Base-by-base conservation (phyloP, 2,113 vertebrate species). In the Cettia cetti region DNA sequence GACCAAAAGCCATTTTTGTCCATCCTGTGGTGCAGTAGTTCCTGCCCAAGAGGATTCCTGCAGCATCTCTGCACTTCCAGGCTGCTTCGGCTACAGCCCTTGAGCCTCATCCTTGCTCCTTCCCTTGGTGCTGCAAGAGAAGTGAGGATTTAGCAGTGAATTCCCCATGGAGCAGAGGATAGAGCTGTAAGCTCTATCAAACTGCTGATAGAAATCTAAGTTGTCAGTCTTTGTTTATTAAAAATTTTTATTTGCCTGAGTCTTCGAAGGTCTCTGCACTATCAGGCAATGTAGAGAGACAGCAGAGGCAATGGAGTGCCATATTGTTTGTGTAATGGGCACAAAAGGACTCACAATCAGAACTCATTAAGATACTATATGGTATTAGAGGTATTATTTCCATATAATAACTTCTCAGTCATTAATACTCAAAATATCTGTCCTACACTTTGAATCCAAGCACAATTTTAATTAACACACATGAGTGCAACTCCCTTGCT, bases 21-120 rank as follows among this genome's bases (percentile, higher is more conserved):
- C 44, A 35, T 56, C 57, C 22, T 45, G 24, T 40, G 66, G 19
- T 24, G 11, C 39, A 40, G 7, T 44, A 2, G 12, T 44, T 81
- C 31, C 69, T 82, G 24, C 39, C 35, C 9, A 1, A 35, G 20
- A 86, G 13, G 27, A 65, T 92, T 78, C 13, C 42, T 6, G 2
- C 40, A 65, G 12, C 27, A 33, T 53, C 31, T 74, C 15, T 74
- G 52, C 33, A 59, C 26, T 33, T 79, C 52, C 3, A 6, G 6
- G 13, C 33, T 82, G 26, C 61, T 90, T 53, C 66, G 75, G 28
- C 24, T 50, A 31, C 24, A 7, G 52, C 45, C 65, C 37, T 60
- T 61, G 35, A 78, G 21, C 65, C 33, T 74, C 4, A 2, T 83
- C 17, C 35, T 76, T 71, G n/a, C 0, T 0, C 45, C 42, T 83